phyloP scores from a whole-genome alignment of 2,797 vertebrate species.

The Cynodonichthys magdalenae region DNA sequence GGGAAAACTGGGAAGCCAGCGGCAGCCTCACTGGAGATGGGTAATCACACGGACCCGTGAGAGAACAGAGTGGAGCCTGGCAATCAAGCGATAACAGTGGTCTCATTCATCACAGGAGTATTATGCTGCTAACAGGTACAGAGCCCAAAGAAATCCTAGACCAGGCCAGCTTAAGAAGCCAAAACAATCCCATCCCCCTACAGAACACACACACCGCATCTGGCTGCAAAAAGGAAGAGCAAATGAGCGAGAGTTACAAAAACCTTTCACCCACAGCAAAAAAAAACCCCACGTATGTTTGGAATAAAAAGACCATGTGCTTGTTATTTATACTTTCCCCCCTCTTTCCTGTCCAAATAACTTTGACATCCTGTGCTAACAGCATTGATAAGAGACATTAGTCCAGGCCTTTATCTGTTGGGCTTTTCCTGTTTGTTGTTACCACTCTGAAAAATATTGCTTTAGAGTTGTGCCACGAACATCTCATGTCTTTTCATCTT shows the following conservation, averaged over 20 bases:
- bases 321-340: conserved; percentile 34
- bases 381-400: conserved; percentile 52
- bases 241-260: conserved; percentile 44
- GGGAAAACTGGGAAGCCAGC: conserved; percentile 50
- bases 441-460: conserved; percentile 44
- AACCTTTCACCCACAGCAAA: conserved; percentile 31
- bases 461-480: conserved; percentile 42
- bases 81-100: conserved; percentile 77
- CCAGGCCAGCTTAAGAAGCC: conserved; percentile 53
- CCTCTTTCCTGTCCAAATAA: conserved; percentile 44
- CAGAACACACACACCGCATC: conserved; percentile 22
- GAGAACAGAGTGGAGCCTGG: conserved; percentile 65
- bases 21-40: conserved; percentile 55
- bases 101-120: conserved; percentile 78
- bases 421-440: conserved; percentile 63
- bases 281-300: conserved; percentile 30
- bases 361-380: conserved; percentile 48
- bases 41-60: conserved; percentile 64
- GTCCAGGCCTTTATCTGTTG: conserved; percentile 57
- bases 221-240: conserved; percentile 35
- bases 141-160: conserved; percentile 70
- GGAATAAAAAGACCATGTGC: conserved; percentile 31
- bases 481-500: neutral
- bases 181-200: conserved; percentile 61
- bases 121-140: conserved; percentile 73